Conservation (phyloP, 2,888 invertebrate genomes). For the Sarcophaga rosellei region DNA sequence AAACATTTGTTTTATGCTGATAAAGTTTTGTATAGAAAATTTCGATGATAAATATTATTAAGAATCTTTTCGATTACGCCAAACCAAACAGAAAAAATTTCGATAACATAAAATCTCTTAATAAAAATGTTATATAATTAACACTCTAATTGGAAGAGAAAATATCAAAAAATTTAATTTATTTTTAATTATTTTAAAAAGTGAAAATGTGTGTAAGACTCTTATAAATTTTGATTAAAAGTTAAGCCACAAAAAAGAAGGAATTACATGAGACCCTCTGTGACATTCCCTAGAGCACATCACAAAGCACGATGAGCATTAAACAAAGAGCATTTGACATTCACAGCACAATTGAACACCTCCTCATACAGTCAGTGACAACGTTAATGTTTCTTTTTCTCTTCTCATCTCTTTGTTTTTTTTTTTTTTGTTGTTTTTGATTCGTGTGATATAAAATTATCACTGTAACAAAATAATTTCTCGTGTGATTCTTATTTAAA, state of each 20-base stretch:
- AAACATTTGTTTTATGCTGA: too few species aligned
- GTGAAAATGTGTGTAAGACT: background rate
- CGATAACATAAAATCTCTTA: too few species aligned
- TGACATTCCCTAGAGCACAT: background rate
- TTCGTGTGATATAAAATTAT: conserved; percentile 20
- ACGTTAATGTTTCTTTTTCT: background rate
- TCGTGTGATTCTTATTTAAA: conserved; percentile 28
- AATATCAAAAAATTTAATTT: conserved; percentile 1
- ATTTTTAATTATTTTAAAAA: conserved; percentile 16
- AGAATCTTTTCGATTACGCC: too few species aligned
- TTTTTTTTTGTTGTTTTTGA: background rate
- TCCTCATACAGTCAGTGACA: background rate
- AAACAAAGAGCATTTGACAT: background rate
- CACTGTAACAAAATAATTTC: conserved; percentile 15
- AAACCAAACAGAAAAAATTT: too few species aligned
- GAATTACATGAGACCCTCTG: background rate
- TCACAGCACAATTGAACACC: background rate
- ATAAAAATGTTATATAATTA: too few species aligned
- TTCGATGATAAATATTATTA: too few species aligned
- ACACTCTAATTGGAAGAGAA: background rate
- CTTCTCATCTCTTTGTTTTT: too few species aligned
- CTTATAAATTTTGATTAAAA: conserved; percentile 8
- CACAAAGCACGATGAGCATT: background rate
- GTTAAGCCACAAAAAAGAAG: background rate
- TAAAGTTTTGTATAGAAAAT: too few species aligned